phyloP scores from a whole-genome alignment of 1,140 invertebrate species.

The Papilio dardanus region DNA sequence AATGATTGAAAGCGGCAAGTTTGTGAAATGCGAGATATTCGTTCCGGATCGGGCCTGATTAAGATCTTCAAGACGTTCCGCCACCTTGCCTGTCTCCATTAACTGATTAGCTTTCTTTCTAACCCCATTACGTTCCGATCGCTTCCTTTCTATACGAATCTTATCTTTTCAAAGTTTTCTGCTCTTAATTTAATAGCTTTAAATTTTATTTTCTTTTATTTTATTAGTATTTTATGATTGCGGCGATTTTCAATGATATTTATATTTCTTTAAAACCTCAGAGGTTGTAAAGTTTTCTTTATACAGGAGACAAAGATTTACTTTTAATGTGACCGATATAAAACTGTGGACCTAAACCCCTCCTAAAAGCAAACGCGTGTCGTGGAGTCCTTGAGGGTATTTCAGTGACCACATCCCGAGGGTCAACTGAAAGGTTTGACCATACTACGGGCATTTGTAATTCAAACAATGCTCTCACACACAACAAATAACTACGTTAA shows the following conservation, averaged over 20 bases:
- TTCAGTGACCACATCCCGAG: slow-evolving; percentile 66
- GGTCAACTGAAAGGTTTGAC: slow-evolving; percentile 71
- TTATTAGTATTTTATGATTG: background rate
- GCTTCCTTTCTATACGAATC: slow-evolving; percentile 35
- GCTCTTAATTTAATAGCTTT: slow-evolving; percentile 14
- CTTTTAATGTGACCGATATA: slow-evolving; percentile 42
- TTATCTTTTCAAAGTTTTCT: slow-evolving; percentile 32
- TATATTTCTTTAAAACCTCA: too few species aligned
- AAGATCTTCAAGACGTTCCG: slow-evolving; percentile 48
- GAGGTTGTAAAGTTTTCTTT: slow-evolving; percentile 1
- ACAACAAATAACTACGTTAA: slow-evolving; percentile 35
- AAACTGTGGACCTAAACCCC: slow-evolving; percentile 55
- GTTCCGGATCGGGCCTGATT: slow-evolving; percentile 40
- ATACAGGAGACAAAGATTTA: slow-evolving; percentile 13
- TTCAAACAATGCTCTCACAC: slow-evolving; percentile 32
- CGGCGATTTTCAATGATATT: background rate
- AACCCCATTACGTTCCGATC: slow-evolving; percentile 48
- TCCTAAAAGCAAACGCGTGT: slow-evolving; percentile 73
- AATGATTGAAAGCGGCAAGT: slow-evolving; percentile 8
- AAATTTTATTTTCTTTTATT: background rate
- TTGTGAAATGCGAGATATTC: slow-evolving; percentile 26
- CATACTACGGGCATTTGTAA: slow-evolving; percentile 49
- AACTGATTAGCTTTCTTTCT: slow-evolving; percentile 57
- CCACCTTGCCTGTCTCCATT: slow-evolving; percentile 54
- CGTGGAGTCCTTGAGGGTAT: slow-evolving; percentile 61